These are phyloP conservation scores for Bathynomus jamesi DNA, from an alignment of 1,140 invertebrate genomes.

Conservation along the genomic window DNA sequence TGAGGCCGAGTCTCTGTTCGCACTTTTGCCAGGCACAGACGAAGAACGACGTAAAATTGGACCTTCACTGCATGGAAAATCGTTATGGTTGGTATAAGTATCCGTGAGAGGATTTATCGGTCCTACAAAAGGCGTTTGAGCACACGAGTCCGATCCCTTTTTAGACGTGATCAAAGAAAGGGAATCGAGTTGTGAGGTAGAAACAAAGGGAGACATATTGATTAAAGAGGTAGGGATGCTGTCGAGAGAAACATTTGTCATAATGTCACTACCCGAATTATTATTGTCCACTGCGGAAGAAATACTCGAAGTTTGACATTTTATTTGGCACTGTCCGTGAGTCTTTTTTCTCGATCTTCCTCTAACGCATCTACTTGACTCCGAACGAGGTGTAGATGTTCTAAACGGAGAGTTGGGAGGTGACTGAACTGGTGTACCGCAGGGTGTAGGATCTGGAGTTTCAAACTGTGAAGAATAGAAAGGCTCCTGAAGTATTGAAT, in stretches of 20 bases:
- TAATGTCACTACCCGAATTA: background rate
- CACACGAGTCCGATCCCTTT: conserved; percentile 7
- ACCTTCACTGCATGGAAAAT: conserved; percentile 39
- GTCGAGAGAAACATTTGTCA: conserved; percentile 1
- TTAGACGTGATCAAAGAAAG: background rate
- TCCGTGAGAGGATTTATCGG: conserved; percentile 6
- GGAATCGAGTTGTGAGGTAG: background rate
- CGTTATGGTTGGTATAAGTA: background rate
- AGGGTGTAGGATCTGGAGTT: conserved; percentile 25
- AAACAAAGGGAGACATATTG: conserved; percentile 4
- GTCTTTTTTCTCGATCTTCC: conserved; percentile 35
- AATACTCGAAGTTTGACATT: too few relatives aligned
- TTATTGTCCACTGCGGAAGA: background rate
- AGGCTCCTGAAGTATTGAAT: conserved; percentile 25
- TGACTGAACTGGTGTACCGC: conserved; percentile 1
- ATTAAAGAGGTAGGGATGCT: conserved; percentile 10
- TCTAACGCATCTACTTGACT: conserved; percentile 41
- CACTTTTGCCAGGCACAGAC: conserved; percentile 65
- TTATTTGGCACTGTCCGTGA: conserved; percentile 22
- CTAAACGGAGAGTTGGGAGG: conserved; percentile 17
- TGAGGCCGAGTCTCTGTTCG: conserved; percentile 70
- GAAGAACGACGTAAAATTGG: conserved; percentile 63
- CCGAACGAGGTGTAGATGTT: conserved; percentile 13
- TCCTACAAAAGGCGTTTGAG: conserved; percentile 15
- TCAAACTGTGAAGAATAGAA: conserved; percentile 20